phyloP scores from a whole-genome alignment of 2,888 invertebrate species.

The Hemicrepidius hirtus region DNA sequence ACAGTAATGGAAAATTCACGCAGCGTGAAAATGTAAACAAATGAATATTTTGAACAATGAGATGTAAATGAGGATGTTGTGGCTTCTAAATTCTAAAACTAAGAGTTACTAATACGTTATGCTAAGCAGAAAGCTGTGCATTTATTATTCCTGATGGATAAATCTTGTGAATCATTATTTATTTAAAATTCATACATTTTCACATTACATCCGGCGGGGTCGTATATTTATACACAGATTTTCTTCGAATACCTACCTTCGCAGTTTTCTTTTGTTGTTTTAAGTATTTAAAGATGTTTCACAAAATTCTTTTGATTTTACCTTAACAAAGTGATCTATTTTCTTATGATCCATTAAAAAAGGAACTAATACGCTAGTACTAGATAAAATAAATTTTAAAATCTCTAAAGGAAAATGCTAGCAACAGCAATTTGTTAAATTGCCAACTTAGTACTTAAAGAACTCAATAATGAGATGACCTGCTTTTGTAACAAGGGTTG shows the following conservation, averaged over 20 bases:
- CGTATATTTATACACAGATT: constrained; percentile 9
- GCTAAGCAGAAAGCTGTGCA: not conserved
- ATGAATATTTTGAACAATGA: not conserved
- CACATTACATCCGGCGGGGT: constrained; percentile 20
- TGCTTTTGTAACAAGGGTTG: no score
- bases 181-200: constrained; percentile 36
- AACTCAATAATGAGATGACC: no score
- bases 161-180: constrained; percentile 26
- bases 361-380: no score
- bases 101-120: constrained; percentile 1
- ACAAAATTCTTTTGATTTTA: no score
- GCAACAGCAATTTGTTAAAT: no score
- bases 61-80: not conserved
- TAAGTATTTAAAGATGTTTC: not conserved
- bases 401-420: no score
- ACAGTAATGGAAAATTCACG: constrained; percentile 5
- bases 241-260: constrained; percentile 8
- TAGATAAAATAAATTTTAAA: no score
- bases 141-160: constrained; percentile 24
- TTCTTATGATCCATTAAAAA: no score
- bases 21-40: constrained; percentile 4
- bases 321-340: no score
- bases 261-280: constrained; percentile 9
- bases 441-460: no score
- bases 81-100: not conserved